Conservation (phyloP, 2,888 invertebrate genomes). For the Opisthograptis luteolata region DNA sequence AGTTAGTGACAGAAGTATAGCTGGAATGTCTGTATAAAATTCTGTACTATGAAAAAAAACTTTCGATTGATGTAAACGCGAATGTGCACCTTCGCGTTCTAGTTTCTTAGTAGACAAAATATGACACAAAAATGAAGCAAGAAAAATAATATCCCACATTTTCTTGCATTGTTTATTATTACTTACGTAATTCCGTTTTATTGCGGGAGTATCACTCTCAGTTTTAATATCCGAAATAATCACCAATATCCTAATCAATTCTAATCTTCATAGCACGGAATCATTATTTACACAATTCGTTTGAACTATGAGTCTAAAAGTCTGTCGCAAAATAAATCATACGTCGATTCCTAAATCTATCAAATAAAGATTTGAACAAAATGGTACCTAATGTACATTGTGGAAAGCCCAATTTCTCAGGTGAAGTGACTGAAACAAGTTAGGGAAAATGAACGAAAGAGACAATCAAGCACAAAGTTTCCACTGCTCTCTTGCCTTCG, state of each 20-base stretch:
- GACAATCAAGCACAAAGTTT: too few relatives aligned
- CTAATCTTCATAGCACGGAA: slow-evolving; percentile 11
- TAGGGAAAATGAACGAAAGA: too few relatives aligned
- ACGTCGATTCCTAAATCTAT: not conserved
- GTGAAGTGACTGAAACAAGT: too few relatives aligned
- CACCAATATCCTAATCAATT: not conserved
- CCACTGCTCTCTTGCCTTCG: too few relatives aligned
- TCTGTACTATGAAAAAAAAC: slow-evolving; percentile 11
- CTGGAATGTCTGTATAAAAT: slow-evolving; percentile 4
- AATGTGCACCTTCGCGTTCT: slow-evolving; percentile 26
- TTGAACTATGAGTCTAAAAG: slow-evolving; percentile 31
- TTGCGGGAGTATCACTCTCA: too few relatives aligned
- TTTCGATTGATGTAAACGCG: slow-evolving; percentile 2
- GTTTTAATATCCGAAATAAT: not conserved
- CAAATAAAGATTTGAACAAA: not conserved
- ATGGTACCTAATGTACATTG: too few relatives aligned
- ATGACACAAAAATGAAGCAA: not conserved
- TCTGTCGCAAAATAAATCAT: slow-evolving; percentile 15
- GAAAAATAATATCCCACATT: too few relatives aligned
- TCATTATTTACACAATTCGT: slow-evolving; percentile 19
- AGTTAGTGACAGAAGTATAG: not conserved
- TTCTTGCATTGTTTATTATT: too few relatives aligned
- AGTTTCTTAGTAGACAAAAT: too few relatives aligned
- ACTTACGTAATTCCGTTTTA: too few relatives aligned
- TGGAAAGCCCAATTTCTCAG: too few relatives aligned